Base-by-base conservation (phyloP, 1,140 invertebrate genomes). In the Delia radicum region DNA sequence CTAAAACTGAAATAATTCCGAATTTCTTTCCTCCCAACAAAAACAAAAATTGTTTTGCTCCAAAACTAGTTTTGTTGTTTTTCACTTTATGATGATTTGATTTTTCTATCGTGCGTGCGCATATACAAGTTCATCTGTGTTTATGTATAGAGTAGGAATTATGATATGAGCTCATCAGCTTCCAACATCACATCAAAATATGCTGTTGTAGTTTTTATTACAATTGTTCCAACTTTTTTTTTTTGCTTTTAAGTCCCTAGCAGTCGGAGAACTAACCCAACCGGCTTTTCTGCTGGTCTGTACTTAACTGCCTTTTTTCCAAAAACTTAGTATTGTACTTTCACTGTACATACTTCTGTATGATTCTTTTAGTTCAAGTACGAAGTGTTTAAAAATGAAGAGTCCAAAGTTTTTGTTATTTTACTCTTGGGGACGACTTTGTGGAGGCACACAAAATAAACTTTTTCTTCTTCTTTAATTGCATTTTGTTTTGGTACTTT, bases 111-210 rank as follows among this genome's bases (percentile, higher is more conserved):
- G 42, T 67, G 63, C 63, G 63, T 67, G 63, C 63, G 63, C 63
- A 67, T 67, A n/a, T 48, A n/a, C n/a, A n/a, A n/a, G n/a, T n/a
- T n/a, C n/a, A n/a, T n/a, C n/a, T n/a, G n/a, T n/a, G 28, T 31
- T 29, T 31, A 31, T 67, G 12, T 29, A 31, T 29, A 5, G 18
- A 18, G 15, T n/a, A 48, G 46, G n/a, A 48, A 48, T 48, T 48
- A 48, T 48, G 46, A 48, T 67, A 67, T 67, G 63, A 67, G 63
- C 63, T 67, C 63, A 67, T 67, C 63, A 67, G 5, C 63, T 8
- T 3, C 33, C 42, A 13, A 3, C 46, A 48, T 48, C 46, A 48
- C 18, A 48, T 6, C 13, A 48, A 48, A 5, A 48, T n/a, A 3
- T n/a, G 46, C n/a, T 18, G 18, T 5, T 48, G 12, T 48, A n/a